Evolutionary conservation across 2,113 vertebrate species (phyloP).

Genomic region (Platichthys stellatus): DNA sequence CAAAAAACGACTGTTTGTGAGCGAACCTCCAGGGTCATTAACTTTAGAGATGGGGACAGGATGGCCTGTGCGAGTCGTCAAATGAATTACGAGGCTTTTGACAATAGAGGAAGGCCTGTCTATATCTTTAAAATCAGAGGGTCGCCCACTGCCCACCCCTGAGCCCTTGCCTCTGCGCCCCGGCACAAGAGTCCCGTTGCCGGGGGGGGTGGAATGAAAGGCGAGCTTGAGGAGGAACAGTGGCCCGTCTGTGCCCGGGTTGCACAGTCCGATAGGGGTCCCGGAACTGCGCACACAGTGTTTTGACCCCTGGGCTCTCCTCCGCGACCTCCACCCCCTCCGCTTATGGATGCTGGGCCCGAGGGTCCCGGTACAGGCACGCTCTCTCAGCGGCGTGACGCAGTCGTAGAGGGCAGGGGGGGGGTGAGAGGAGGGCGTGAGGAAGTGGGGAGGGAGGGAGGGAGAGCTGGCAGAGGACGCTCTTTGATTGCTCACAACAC

Average conservation of each 20-base stretch:
- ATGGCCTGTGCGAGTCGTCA: conserved; percentile 56
- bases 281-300: conserved; percentile 82
- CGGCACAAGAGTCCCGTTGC: conserved; percentile 58
- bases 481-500: conserved; percentile 50
- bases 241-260: conserved; percentile 72
- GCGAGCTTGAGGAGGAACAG: conserved; percentile 80
- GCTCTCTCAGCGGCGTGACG: conserved; percentile 62
- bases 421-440: conserved; percentile 38
- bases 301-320: conserved; percentile 77
- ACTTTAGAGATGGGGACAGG: conserved; percentile 52
- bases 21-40: conserved; percentile 72
- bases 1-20: conserved; percentile 65
- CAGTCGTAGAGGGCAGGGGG: conserved; percentile 54
- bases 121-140: conserved; percentile 84
- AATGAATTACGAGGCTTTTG: conserved; percentile 64
- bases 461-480: conserved; percentile 32
- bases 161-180: conserved; percentile 61
- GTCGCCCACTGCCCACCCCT: conserved; percentile 70
- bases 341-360: conserved; percentile 62
- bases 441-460: conserved; percentile 19
- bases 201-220: conserved; percentile 75
- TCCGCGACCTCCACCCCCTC: conserved; percentile 67
- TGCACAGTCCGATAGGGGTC: conserved; percentile 62
- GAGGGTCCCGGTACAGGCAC: conserved; percentile 67
- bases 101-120: conserved; percentile 75